Conservation (phyloP, 1,140 invertebrate species). For the Argopecten irradians region DNA sequence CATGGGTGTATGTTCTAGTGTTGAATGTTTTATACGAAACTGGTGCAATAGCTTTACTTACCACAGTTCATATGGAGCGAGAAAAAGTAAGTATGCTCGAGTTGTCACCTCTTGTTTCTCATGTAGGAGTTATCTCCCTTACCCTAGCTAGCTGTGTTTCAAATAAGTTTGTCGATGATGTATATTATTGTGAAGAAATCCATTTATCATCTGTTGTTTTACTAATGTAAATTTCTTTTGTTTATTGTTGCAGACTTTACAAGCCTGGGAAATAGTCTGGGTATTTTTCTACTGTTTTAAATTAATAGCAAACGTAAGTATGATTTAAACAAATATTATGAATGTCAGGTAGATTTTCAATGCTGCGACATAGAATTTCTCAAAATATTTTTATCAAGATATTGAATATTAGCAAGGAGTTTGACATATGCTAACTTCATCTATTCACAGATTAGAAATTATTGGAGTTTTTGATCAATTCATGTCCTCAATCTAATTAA, state of each 20-base stretch:
- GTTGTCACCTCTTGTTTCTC: background rate
- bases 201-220: conserved; percentile 34
- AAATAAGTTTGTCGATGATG: background rate
- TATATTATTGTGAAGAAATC: no score
- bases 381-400: no score
- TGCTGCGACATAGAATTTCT: no score
- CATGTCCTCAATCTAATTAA: no score
- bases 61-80: conserved; percentile 68
- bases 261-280: conserved; percentile 64
- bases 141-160: background rate
- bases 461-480: no score
- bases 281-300: conserved; percentile 65
- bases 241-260: conserved; percentile 59
- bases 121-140: conserved; percentile 2
- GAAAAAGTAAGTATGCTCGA: conserved; percentile 59
- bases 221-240: conserved; percentile 27
- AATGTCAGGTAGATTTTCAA: background rate
- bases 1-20: conserved; percentile 68
- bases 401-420: no score
- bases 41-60: conserved; percentile 67
- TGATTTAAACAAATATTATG: background rate
- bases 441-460: no score
- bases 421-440: no score
- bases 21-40: conserved; percentile 69
- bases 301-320: conserved; percentile 67